These are phyloP conservation scores for Thera britannica DNA, from an alignment of 2,888 invertebrate genomes.

Conservation along the genomic window DNA sequence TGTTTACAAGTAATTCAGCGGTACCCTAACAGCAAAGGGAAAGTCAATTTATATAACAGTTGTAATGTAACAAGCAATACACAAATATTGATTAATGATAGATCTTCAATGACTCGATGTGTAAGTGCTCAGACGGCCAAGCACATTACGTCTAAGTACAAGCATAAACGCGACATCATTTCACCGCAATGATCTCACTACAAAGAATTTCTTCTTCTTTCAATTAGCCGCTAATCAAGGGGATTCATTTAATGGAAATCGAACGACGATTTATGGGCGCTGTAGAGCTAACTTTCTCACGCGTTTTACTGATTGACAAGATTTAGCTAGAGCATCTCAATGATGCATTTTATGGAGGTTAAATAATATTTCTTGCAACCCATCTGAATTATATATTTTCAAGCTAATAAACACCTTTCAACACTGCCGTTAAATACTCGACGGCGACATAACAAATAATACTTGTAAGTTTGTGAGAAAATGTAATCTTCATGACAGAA, in stretches of 20 bases:
- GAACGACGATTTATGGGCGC: constrained; percentile 69
- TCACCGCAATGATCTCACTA: constrained; percentile 43
- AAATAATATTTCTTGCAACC: constrained; percentile 47
- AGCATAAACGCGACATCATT: constrained; percentile 57
- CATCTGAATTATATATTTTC: constrained; percentile 4
- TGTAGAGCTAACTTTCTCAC: constrained; percentile 71
- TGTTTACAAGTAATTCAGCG: constrained; percentile 30
- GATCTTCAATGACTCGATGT: constrained; percentile 60
- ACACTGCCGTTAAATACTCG: not conserved
- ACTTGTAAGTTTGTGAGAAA: not conserved
- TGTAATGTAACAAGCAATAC: constrained; percentile 63
- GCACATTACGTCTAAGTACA: constrained; percentile 43
- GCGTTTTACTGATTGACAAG: constrained; percentile 55
- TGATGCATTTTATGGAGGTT: constrained; percentile 55
- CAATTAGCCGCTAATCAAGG: constrained; percentile 76
- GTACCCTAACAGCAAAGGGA: constrained; percentile 52
- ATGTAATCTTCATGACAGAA: not conserved
- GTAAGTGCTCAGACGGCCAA: constrained; percentile 46
- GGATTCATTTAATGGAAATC: constrained; percentile 69
- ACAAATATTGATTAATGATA: constrained; percentile 71
- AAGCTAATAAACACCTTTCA: constrained; percentile 6
- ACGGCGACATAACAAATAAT: not conserved
- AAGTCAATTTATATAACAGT: constrained; percentile 74
- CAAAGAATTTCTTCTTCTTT: constrained; percentile 70
- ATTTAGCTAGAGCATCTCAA: constrained; percentile 56